Conservation (phyloP, 1,140 invertebrate genomes). For the Ceratina japonica region DNA sequence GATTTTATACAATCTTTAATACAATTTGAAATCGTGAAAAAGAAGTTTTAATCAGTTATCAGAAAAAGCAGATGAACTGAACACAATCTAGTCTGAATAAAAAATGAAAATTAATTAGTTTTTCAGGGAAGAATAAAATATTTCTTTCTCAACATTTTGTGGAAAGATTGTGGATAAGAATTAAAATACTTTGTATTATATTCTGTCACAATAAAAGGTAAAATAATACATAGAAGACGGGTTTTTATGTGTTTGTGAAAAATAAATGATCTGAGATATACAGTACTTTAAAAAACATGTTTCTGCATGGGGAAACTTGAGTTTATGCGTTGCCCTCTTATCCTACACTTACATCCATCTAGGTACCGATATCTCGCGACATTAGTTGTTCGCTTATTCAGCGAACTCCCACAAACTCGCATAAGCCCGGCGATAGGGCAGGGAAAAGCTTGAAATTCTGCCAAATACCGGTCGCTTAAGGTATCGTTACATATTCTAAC, state of each 20-base stretch:
- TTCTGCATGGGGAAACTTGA: not conserved
- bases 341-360: not conserved
- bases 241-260: not conserved
- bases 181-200: too few relatives aligned
- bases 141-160: too few relatives aligned
- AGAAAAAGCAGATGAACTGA: too few relatives aligned
- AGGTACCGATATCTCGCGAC: not conserved
- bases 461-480: conserved; percentile 23
- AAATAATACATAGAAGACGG: not conserved
- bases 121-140: too few relatives aligned
- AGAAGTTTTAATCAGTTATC: too few relatives aligned
- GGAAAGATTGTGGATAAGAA: too few relatives aligned
- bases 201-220: too few relatives aligned
- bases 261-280: not conserved
- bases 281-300: not conserved
- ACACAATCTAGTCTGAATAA: too few relatives aligned
- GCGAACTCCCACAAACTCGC: conserved; percentile 9
- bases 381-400: conserved; percentile 22
- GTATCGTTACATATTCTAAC: conserved; percentile 22
- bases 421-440: not conserved
- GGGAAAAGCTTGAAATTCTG: conserved; percentile 14
- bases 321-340: not conserved
- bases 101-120: too few relatives aligned
- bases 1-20: too few relatives aligned
- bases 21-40: too few relatives aligned